Base-by-base conservation (phyloP, 2,888 invertebrate genomes). In the Thereva nobilitata region DNA sequence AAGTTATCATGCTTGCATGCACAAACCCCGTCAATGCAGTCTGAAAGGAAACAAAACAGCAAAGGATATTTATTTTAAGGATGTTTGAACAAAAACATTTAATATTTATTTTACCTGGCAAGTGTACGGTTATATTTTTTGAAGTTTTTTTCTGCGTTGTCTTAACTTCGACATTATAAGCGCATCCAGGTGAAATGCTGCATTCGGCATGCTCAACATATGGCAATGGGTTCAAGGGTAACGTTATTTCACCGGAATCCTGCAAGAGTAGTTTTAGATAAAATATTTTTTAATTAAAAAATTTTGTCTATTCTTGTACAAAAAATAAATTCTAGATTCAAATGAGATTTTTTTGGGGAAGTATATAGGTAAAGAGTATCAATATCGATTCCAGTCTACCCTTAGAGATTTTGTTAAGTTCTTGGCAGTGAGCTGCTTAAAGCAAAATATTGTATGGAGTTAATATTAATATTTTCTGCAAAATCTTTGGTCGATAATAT, bases 121-220 rank as follows among this genome's bases (percentile, higher is more conserved):
- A 73, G 3, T 41, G 68, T 50, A 63, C 70, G 52, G 64, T 68
- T 66, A 47, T 72, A 67, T 67, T 71, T 10, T 74, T 74, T 1
- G 73, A 72, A 0, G 73, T 69, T 35, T 71, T 70, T 3, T 74
- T 71, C 66, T 77, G 78, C 0, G 76, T 74, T 3, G 77, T 75
- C 64, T 76, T 76, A 67, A 80, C 75, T n/a, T 73, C 75, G 1
- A 79, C 70, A 5, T 74, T 75, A 66, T 79, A 79, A 23, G 74
- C 73, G 64, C 79, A 79, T 4, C 76, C 78, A 5, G 76, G 77
- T 73, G 75, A 73, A 38, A 77, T 78, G 44, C 72, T 74, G 68
- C 79, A 80, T 41, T 79, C 79, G 23, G 72, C 35, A 35, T 72
- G 70, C 34, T 79, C 77, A 40, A 78, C 72, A 64, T 71, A 68